A percentile compares a stretch with the other conserved stretches of the same genome.
These are phyloP conservation scores for Acronicta leporina DNA, from an alignment of 2,888 invertebrate genomes.

Conservation along the genomic window DNA sequence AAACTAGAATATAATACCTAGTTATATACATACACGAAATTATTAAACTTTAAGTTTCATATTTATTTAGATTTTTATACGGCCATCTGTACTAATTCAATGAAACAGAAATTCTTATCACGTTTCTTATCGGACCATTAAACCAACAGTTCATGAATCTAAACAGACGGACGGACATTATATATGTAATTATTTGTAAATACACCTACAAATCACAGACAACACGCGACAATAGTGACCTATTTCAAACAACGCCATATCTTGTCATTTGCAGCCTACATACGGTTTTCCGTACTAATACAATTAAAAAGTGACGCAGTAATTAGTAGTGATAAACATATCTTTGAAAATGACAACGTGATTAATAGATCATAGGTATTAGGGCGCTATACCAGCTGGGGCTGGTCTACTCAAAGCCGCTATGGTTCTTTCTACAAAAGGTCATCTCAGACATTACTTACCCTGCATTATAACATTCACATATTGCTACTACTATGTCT, in stretches of 20 bases:
- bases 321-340: slow-evolving; percentile 16
- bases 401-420: too few relatives aligned
- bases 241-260: slow-evolving; percentile 61
- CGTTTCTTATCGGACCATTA: slow-evolving; percentile 31
- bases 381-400: too few relatives aligned
- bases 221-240: slow-evolving; percentile 51
- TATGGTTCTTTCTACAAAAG: too few relatives aligned
- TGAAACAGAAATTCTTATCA: slow-evolving; percentile 2
- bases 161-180: slow-evolving; percentile 38
- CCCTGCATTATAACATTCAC: too few relatives aligned
- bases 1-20: too few relatives aligned
- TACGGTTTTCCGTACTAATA: slow-evolving; percentile 28
- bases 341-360: slow-evolving; percentile 1
- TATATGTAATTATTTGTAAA: slow-evolving; percentile 46
- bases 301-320: slow-evolving; percentile 30
- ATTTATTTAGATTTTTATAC: too few relatives aligned
- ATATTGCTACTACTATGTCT: too few relatives aligned
- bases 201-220: slow-evolving; percentile 40
- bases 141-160: slow-evolving; percentile 31
- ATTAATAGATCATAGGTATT: not conserved
- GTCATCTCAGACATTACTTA: too few relatives aligned
- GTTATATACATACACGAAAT: not conserved
- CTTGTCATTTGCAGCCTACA: slow-evolving; percentile 61
- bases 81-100: not conserved
- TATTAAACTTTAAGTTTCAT: not conserved